Percentiles rank a stretch among this genome's conserved stretches.
Evolutionary conservation across 2,113 vertebrate species (phyloP).

Genomic region (Numenius arquata): DNA sequence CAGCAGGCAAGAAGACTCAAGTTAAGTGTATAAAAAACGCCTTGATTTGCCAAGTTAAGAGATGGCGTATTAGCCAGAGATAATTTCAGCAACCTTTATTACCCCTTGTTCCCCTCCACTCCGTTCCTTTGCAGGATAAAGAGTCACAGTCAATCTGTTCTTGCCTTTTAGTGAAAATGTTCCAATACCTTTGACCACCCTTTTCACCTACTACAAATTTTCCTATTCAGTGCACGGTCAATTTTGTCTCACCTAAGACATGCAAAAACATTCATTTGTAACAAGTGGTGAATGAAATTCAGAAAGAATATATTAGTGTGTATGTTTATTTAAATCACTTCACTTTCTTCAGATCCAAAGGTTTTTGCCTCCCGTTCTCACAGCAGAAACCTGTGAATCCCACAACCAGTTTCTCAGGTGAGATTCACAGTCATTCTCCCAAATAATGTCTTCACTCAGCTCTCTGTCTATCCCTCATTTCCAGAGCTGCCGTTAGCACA

Average conservation of each 20-base stretch:
- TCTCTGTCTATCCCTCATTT: neutral
- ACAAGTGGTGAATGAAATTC: neutral
- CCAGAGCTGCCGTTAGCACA: neutral
- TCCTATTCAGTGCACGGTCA: neutral
- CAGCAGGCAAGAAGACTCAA: neutral
- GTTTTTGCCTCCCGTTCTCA: neutral
- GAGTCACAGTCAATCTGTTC: neutral
- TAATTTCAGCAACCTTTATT: neutral
- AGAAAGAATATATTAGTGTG: neutral
- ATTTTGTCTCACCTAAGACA: neutral
- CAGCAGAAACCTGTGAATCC: neutral
- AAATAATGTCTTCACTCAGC: neutral
- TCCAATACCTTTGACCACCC: neutral
- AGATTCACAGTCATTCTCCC: neutral
- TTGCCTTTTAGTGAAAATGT: neutral
- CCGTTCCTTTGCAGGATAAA: neutral
- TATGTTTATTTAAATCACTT: neutral
- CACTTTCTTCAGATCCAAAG: neutral
- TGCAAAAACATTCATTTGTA: neutral
- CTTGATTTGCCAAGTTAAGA: neutral
- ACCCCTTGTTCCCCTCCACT: neutral
- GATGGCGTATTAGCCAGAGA: neutral
- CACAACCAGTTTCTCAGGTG: neutral
- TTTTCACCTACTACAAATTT: neutral
- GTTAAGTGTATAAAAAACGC: neutral